Percentiles rank a stretch among this genome's conserved stretches.
phyloP scores from a whole-genome alignment of 2,888 invertebrate genomes.

The Lordiphosa fenestrarum region DNA sequence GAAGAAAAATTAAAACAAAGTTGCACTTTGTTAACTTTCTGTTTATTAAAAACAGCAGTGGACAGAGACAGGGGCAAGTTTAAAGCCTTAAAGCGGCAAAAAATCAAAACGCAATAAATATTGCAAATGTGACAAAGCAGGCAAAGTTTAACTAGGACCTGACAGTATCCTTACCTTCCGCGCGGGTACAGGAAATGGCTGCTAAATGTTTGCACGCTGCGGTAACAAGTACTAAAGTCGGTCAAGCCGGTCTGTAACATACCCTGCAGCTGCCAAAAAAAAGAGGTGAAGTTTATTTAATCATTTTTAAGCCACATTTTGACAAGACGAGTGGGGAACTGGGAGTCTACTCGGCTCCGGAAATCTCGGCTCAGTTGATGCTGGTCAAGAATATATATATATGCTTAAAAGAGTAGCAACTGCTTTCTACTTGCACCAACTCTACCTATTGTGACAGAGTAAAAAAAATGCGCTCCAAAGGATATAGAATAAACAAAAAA shows the following conservation, averaged over 20 bases:
- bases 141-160: constrained; percentile 57
- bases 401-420: no score
- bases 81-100: constrained; percentile 5
- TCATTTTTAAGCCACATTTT: no score
- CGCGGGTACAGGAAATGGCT: constrained; percentile 41
- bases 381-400: no score
- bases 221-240: constrained; percentile 34
- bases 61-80: no score
- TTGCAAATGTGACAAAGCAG: constrained; percentile 65
- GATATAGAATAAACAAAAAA: constrained; percentile 62
- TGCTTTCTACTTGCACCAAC: neutral
- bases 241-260: neutral
- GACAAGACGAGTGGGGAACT: no score
- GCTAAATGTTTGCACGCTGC: constrained; percentile 68
- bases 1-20: constrained; percentile 63
- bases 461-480: constrained; percentile 46
- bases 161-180: neutral
- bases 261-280: neutral
- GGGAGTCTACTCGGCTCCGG: no score
- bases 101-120: constrained; percentile 67
- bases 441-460: no score
- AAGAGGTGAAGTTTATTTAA: no score
- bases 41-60: constrained; percentile 17
- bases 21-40: constrained; percentile 59
- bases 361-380: no score